Evolutionary conservation across 2,797 vertebrate genomes (phyloP).

Genomic region (Galago senegalensis): DNA sequence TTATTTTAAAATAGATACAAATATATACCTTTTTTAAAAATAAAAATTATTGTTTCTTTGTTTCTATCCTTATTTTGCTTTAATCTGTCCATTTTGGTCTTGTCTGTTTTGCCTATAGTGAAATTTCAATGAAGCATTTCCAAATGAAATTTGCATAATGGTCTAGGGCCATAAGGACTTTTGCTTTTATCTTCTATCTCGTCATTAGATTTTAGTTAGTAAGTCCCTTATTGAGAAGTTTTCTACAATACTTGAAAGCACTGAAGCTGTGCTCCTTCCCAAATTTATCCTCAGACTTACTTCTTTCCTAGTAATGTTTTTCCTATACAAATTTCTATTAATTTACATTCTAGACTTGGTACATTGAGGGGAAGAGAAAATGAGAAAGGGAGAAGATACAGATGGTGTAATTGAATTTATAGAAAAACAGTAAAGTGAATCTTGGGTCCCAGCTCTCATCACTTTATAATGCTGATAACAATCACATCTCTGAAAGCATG

Average conservation of each 20-base stretch:
- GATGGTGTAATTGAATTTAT: not conserved
- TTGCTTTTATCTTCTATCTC: not conserved
- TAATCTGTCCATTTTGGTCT: not conserved
- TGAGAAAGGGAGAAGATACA: not conserved
- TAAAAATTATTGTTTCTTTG: not conserved
- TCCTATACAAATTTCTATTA: not conserved
- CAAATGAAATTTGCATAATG: slow-evolving; percentile 3
- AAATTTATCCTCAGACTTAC: slow-evolving; percentile 8
- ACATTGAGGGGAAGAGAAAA: not conserved
- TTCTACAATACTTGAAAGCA: slow-evolving; percentile 32
- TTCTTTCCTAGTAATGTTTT: not conserved
- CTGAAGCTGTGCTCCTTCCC: not conserved
- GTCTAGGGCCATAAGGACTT: not conserved
- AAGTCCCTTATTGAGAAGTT: not conserved
- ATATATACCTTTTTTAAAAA: not conserved
- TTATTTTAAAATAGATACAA: slow-evolving; percentile 5
- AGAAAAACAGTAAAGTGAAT: not conserved
- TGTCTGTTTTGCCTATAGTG: not conserved
- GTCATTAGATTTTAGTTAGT: not conserved
- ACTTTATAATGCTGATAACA: slow-evolving; percentile 43
- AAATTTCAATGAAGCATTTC: slow-evolving; percentile 7
- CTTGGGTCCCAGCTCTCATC: not conserved
- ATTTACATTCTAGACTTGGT: not conserved
- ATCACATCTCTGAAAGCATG: not conserved
- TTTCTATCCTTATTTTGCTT: slow-evolving; percentile 8